Evolutionary conservation across 1,140 invertebrate genomes (phyloP), one percentile per base, ranked within the genome.

Genomic region (Pseudomyrmex pallidus): DNA sequence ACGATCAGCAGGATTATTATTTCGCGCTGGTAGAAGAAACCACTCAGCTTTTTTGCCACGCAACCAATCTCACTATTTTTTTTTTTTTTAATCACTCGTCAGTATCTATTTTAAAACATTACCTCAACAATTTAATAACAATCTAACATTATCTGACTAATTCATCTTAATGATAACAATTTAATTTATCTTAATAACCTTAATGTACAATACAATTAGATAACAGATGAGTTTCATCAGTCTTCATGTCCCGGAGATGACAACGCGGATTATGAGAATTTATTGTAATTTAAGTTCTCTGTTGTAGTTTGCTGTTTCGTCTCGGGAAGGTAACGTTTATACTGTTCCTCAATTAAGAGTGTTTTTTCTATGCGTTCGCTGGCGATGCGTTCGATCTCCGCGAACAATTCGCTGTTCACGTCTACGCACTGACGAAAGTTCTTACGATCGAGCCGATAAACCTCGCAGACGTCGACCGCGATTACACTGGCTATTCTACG

Each of bases 391-490:
- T 94, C 94, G 10, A 94, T 91, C 73, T 88, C 89, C 4, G 90
- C 87, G 50, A 92, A 92, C 15, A 94, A 48, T 13, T 94, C 89
- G 22, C 89, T 90, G 35, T 94, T 77, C 1, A 88, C 74, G 0
- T 91, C 88, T 57, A 94, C 86, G n/a, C 87, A 90, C 74, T 92
- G 94, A 56, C 94, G 92, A 80, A 96, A 96, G 82, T 95, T 92
- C 56, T 90, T 93, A 2, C 93, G 93, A 84, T 93, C 91, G 0
- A 94, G 74, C 46, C 93, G 90, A 82, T 94, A 94, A 9, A 94
- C 88, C 63, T 94, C 93, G 67, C 92, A 94, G n/a, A 94, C 89
- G 0, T 92, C 90, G 5, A 93, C 87, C 1, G 93, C 92, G 0
- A 94, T 77, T 0, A 94, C 89, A 20, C 88, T 93, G 0, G 95